Conservation (phyloP, 2,113 vertebrate genomes). For the Sardina pilchardus region DNA sequence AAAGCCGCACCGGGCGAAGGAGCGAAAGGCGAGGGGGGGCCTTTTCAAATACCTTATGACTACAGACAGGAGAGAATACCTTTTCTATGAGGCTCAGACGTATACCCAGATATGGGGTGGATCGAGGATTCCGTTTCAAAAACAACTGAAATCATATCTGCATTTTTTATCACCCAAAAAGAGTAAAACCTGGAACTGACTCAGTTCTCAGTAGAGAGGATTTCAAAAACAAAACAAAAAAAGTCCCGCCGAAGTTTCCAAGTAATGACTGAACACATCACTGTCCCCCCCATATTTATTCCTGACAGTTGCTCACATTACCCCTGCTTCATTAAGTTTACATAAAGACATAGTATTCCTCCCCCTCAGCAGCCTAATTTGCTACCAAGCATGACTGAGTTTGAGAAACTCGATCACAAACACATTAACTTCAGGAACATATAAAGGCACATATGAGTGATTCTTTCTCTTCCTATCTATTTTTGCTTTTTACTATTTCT, state of each 20-base stretch:
- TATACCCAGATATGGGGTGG: not conserved
- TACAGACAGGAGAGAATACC: slow-evolving; percentile 14
- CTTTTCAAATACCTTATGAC: not conserved
- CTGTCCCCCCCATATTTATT: slow-evolving; percentile 13
- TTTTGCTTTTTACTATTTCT: not conserved
- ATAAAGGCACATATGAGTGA: not conserved
- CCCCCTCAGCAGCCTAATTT: not conserved
- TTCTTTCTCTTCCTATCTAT: not conserved
- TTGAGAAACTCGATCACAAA: slow-evolving; percentile 6
- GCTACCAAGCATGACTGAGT: not conserved
- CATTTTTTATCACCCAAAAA: slow-evolving; percentile 7
- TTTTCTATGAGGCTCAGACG: not conserved
- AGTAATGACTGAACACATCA: not conserved
- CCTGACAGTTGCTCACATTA: slow-evolving; percentile 4
- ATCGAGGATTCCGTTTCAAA: not conserved
- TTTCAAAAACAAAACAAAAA: not conserved
- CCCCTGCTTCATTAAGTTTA: not conserved
- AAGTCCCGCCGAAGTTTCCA: not conserved
- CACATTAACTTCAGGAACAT: slow-evolving; percentile 10
- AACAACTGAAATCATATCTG: not conserved
- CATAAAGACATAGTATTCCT: not conserved
- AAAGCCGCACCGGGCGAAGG: slow-evolving; percentile 44
- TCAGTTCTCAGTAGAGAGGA: not conserved
- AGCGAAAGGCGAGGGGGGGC: not conserved
- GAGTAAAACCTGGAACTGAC: slow-evolving; percentile 1